Conservation (phyloP, 2,888 invertebrate genomes). For the Macrophya annulata region DNA sequence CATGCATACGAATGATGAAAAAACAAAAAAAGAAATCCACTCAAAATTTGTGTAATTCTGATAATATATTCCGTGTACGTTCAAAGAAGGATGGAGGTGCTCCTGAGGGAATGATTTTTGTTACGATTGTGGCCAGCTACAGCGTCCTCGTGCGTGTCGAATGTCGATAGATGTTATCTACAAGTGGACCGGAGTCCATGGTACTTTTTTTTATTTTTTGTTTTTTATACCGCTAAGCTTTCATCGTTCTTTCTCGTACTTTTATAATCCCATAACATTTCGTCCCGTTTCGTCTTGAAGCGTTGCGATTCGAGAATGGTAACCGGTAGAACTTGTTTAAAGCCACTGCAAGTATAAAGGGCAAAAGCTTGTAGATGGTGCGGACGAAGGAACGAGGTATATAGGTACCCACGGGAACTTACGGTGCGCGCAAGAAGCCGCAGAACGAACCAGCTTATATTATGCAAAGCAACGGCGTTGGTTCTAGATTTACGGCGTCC, state of each 20-base stretch:
- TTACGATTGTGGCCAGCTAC: slow-evolving; percentile 13
- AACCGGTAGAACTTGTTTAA: slow-evolving; percentile 55
- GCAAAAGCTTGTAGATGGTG: slow-evolving; percentile 12
- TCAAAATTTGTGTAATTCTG: neutral
- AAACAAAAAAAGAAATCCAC: neutral
- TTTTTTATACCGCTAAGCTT: slow-evolving; percentile 40
- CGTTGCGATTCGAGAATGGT: slow-evolving; percentile 10
- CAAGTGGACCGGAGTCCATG: slow-evolving; percentile 25
- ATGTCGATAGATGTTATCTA: slow-evolving; percentile 48
- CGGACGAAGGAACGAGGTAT: slow-evolving; percentile 35
- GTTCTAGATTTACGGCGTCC: slow-evolving; percentile 55
- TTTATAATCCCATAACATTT: neutral
- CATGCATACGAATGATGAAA: neutral
- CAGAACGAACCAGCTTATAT: slow-evolving; percentile 43
- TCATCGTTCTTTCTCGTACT: slow-evolving; percentile 32
- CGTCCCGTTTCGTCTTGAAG: slow-evolving; percentile 2
- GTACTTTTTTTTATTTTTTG: neutral
- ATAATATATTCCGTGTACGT: neutral
- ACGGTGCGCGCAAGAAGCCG: slow-evolving; percentile 44
- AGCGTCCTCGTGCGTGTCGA: slow-evolving; percentile 44
- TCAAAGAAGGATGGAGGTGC: neutral
- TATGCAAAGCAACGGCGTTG: slow-evolving; percentile 54
- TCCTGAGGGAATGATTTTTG: slow-evolving; percentile 19
- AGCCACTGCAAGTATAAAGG: slow-evolving; percentile 12
- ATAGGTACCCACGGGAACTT: neutral